These are phyloP conservation scores for Megalops atlanticus DNA, from an alignment of 2,113 vertebrate genomes.

Conservation along the genomic window DNA sequence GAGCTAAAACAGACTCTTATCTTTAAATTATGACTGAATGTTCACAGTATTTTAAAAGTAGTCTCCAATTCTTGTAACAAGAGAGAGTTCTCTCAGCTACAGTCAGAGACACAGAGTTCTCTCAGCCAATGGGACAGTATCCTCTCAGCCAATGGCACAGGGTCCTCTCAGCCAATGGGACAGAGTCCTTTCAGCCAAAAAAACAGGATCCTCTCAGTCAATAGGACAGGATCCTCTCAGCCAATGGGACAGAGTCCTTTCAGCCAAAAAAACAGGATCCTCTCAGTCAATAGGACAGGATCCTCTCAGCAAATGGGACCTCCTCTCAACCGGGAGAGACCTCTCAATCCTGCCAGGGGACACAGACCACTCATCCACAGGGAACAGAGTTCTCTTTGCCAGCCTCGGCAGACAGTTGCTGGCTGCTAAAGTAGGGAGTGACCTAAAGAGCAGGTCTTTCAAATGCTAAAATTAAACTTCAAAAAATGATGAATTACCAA, in stretches of 20 bases:
- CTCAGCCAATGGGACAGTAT: no score
- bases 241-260: no score
- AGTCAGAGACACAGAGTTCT: no score
- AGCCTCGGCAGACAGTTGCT: background rate
- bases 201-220: no score
- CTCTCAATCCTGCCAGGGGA: background rate
- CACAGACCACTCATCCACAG: background rate
- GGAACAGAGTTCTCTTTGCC: background rate
- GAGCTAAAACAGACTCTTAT: background rate
- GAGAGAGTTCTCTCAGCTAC: background rate
- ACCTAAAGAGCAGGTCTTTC: constrained; percentile 13
- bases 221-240: no score
- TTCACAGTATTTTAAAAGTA: background rate
- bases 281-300: no score
- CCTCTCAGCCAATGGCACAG: no score
- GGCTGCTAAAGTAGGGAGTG: background rate
- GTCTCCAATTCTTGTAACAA: background rate
- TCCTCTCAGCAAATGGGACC: no score
- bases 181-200: no score
- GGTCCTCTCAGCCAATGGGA: no score
- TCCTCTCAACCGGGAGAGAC: background rate
- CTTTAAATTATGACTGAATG: background rate
- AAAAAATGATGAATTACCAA: constrained; percentile 22
- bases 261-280: no score
- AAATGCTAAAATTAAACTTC: constrained; percentile 23